phyloP scores from a whole-genome alignment of 1,140 invertebrate species.

The Latrodectus geometricus region DNA sequence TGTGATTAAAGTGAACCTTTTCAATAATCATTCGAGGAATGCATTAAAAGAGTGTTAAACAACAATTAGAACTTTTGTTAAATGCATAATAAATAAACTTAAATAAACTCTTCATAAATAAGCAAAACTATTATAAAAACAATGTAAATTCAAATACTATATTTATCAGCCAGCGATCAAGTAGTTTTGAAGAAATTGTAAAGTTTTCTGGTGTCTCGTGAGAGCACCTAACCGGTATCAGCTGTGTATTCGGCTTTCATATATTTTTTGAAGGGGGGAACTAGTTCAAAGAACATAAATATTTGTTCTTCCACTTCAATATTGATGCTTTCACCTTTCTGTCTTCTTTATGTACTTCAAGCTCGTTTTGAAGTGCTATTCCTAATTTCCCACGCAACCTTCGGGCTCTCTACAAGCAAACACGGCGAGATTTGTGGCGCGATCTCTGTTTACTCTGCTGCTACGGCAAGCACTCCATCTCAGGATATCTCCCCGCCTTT shows the following conservation, averaged over 20 bases:
- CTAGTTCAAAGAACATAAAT: not conserved
- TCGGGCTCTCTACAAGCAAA: not conserved
- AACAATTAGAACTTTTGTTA: too few relatives aligned
- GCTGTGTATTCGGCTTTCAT: not conserved
- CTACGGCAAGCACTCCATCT: not conserved
- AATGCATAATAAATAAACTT: too few relatives aligned
- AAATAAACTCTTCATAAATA: not conserved
- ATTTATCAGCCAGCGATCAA: not conserved
- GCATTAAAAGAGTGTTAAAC: too few relatives aligned
- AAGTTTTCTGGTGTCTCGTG: not conserved
- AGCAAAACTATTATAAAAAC: not conserved
- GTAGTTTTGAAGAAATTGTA: not conserved
- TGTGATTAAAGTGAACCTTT: too few relatives aligned
- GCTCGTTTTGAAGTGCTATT: not conserved
- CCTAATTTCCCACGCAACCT: not conserved
- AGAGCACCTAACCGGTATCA: not conserved
- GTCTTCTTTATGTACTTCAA: not conserved
- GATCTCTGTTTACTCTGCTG: not conserved
- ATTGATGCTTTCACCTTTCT: not conserved
- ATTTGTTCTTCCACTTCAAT: not conserved
- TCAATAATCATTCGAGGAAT: too few relatives aligned
- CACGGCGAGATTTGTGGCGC: not conserved
- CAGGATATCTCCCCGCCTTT: not conserved
- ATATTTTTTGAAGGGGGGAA: not conserved
- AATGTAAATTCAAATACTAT: not conserved